phyloP scores from a whole-genome alignment of 2,113 vertebrate species.

The Peromyscus polionotus region DNA sequence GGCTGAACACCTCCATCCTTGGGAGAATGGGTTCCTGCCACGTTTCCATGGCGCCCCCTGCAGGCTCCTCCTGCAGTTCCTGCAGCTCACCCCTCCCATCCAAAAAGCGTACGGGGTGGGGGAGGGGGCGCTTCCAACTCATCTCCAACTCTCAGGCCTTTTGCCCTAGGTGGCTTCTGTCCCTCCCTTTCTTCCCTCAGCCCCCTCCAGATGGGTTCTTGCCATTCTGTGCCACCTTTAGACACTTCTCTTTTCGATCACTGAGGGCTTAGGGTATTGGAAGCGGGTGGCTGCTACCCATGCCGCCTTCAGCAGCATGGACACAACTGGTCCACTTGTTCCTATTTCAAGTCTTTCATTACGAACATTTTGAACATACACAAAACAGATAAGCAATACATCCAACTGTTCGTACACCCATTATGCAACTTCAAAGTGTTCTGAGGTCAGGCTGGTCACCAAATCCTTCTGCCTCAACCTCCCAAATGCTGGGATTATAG shows the following conservation, averaged over 20 bases:
- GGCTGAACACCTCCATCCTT: not conserved
- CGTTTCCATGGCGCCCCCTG: not conserved
- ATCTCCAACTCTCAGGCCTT: not conserved
- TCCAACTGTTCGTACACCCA: not conserved
- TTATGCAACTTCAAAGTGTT: not conserved
- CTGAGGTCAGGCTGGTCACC: not conserved
- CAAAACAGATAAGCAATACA: not conserved
- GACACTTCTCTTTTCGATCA: not conserved
- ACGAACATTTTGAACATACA: not conserved
- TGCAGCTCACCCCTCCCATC: not conserved
- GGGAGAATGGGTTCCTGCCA: not conserved
- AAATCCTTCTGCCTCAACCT: not conserved
- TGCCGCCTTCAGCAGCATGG: not conserved
- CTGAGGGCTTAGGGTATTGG: not conserved
- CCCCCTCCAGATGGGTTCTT: not conserved
- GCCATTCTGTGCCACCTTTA: not conserved
- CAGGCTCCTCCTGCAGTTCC: not conserved
- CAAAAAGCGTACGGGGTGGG: not conserved
- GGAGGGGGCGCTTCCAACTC: not conserved
- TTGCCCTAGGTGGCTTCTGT: not conserved
- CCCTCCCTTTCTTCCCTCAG: not conserved
- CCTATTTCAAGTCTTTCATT: not conserved
- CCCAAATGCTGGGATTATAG: not conserved
- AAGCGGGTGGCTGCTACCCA: not conserved
- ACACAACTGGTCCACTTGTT: not conserved